Conservation (phyloP, 2,888 invertebrate species). For the Netelia fuscicornis region DNA sequence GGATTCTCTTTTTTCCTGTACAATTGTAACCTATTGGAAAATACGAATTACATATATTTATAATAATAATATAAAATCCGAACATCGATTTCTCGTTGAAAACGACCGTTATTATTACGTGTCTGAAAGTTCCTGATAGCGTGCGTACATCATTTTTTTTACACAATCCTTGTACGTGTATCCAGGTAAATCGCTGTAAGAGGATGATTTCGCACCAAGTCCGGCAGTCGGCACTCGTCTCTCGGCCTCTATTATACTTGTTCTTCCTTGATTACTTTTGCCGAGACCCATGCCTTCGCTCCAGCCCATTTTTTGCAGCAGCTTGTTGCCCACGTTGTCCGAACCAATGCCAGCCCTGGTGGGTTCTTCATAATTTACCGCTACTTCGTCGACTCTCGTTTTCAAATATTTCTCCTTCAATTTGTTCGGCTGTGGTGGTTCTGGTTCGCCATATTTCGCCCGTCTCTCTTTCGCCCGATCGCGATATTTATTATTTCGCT, state of each 20-base stretch:
- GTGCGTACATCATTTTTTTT: conserved; percentile 94
- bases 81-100: conserved; percentile 22
- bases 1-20: conserved; percentile 7
- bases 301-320: conserved; percentile 99
- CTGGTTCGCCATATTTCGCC: conserved; percentile 96
- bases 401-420: conserved; percentile 91
- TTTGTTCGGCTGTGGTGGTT: conserved; percentile 91
- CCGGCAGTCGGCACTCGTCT: conserved; percentile 91
- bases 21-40: conserved; percentile 51
- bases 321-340: conserved; percentile 97
- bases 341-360: conserved; percentile 91
- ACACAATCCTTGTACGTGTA: conserved; percentile 96
- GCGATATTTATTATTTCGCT: conserved; percentile 88
- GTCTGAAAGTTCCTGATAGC: conserved; percentile 93
- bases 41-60: conserved; percentile 57
- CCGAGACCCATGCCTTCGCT: conserved; percentile 98
- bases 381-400: conserved; percentile 84
- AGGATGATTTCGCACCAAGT: conserved; percentile 92
- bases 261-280: conserved; percentile 95
- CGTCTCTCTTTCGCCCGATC: conserved; percentile 98
- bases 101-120: conserved; percentile 78
- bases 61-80: conserved; percentile 52
- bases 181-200: conserved; percentile 92
- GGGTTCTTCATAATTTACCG: conserved; percentile 85
- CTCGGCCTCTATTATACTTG: conserved; percentile 93